Base-by-base conservation (phyloP, 2,888 invertebrate genomes). In the Drosophila neotestacea region DNA sequence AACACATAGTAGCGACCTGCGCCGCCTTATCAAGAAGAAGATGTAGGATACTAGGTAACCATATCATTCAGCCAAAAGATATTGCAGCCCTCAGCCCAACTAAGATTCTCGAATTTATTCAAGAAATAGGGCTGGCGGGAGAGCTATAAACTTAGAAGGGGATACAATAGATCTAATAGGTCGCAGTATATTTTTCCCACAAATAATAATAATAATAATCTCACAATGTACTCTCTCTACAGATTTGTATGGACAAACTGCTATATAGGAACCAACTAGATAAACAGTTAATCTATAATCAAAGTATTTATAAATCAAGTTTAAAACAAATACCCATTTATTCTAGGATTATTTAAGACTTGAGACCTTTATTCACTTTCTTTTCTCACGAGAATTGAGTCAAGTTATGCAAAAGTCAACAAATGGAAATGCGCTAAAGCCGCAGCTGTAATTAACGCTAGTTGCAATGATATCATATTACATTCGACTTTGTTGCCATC, bases 381-480 rank as follows among this genome's bases (percentile, higher is more conserved):
- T 47, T 63, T 79, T 81, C 77, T 60, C 79, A 73, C 82, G 82
- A 73, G 77, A 66, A 73, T 64, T 62, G 62, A 42, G 30, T 55
- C 56, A 46, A 66, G 74, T 70, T 76, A 73, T 70, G 75, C 70
- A 73, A 77, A 73, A 77, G 83, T 89, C 76, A 89, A 81, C 78
- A 85, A 77, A 55, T 55, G 30, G 50, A 71, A 75, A 60, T 72
- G 65, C 54, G 10, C 61, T 79, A 84, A 90, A 78, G 84, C 88
- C 73, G 85, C 78, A 78, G 82, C 74, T 89, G 79, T 89, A 88
- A 87, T 90, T 87, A 90, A 85, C 64, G 71, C 73, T 78, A 77
- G 81, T 80, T 77, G 70, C 76, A 75, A 85, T 83, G 76, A 77
- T 90, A 90, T 90, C 82, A 73, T 65, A 77, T 84, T 89, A 88